These are phyloP conservation scores for Epizoanthus rinbou DNA, from an alignment of 92 coral and sea anemone species.

Conservation along the genomic window DNA sequence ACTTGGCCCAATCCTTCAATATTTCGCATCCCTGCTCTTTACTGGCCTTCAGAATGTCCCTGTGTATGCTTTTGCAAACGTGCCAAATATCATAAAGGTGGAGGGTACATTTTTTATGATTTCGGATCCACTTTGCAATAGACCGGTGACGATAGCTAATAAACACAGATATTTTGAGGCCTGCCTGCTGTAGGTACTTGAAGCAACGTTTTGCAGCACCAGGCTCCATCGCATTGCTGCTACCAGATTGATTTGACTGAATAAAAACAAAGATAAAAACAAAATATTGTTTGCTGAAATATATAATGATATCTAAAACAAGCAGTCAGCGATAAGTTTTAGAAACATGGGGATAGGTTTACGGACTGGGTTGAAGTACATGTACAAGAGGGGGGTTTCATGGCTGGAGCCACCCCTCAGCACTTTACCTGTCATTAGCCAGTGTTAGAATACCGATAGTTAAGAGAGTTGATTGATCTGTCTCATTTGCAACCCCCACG, in stretches of 20 bases:
- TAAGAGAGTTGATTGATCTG: no score
- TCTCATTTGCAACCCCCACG: no score
- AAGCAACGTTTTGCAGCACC: conserved; percentile 41
- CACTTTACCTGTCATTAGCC: no score
- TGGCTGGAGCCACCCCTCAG: no score
- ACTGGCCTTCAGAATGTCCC: conserved; percentile 27
- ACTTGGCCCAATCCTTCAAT: conserved; percentile 16
- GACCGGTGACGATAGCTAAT: conserved; percentile 37
- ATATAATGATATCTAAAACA: neutral
- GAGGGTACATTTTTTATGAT: conserved; percentile 11
- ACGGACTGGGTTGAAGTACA: neutral
- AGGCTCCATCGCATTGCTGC: conserved; percentile 39
- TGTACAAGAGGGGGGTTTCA: no score
- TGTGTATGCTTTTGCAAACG: conserved; percentile 41
- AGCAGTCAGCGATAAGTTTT: neutral
- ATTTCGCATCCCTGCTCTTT: conserved; percentile 33
- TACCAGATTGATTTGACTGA: conserved; percentile 41
- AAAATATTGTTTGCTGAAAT: neutral
- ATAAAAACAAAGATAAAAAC: neutral
- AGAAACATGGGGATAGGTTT: neutral
- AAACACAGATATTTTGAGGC: conserved; percentile 32
- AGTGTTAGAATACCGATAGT: no score
- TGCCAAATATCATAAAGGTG: conserved; percentile 38
- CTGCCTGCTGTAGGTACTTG: conserved; percentile 22
- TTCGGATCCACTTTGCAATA: conserved; percentile 41